phyloP scores from a whole-genome alignment of 2,797 vertebrate species.

The Fratercula arctica region DNA sequence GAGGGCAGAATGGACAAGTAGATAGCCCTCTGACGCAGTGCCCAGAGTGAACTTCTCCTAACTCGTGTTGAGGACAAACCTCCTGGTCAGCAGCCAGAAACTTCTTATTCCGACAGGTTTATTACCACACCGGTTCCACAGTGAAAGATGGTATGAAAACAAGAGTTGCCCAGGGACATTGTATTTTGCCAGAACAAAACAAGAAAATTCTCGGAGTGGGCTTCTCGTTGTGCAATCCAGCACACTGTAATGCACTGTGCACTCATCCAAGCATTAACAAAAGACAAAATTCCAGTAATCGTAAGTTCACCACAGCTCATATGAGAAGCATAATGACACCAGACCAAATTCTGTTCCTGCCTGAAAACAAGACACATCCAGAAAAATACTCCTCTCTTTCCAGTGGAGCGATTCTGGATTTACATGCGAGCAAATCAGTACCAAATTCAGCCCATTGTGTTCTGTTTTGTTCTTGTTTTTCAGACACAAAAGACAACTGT shows the following conservation, averaged over 20 bases:
- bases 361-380: background rate
- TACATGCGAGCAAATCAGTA: background rate
- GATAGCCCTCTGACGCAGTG: background rate
- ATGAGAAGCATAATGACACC: background rate
- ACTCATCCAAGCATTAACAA: background rate
- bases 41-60: background rate
- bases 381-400: background rate
- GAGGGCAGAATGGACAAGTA: background rate
- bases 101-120: slow-evolving; percentile 15
- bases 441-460: background rate
- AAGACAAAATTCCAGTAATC: background rate
- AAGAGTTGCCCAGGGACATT: background rate
- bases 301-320: background rate
- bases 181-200: background rate
- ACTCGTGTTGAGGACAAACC: background rate
- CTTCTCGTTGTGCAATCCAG: background rate
- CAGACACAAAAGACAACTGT: background rate
- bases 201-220: background rate
- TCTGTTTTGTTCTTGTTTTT: background rate
- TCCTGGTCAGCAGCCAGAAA: background rate
- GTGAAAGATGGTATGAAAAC: slow-evolving; percentile 9
- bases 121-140: background rate
- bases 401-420: background rate
- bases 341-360: background rate
- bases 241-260: background rate